Base-by-base conservation (phyloP, 2,113 vertebrate genomes). In the Microcebus lehilahytsara region DNA sequence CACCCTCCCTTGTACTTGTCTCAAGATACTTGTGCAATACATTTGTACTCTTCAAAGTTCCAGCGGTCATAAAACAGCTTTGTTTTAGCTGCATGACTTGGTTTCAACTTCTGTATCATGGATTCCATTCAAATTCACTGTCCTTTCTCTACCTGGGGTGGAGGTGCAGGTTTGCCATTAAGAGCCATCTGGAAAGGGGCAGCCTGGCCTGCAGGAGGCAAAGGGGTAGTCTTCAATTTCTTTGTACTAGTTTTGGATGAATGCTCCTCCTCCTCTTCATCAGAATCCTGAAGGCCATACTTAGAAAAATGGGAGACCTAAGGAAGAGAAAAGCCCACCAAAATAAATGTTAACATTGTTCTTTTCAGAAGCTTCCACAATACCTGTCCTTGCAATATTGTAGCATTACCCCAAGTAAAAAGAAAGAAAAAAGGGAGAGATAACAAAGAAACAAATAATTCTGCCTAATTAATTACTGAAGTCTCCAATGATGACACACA, bases 271-370 rank as follows among this genome's bases (percentile, higher is more conserved):
- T 99, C 99, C 0, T 99, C 99, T 89, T 99, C 99, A 56, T 99
- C 99, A 0, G 99, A 99, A 93, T 99, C 99, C 89, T 99, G 99
- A 42, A 99, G 98, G 49, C 99, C 99, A 0, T 99, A 99, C 93
- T 99, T 99, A 53, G 99, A 99, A 84, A 99, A 99, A 84, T 99
- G 99, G 40, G 98, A 97, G 19, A 99, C 99, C 99, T 99, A 98
- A 2, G 58, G 25, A 93, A 89, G 37, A 89, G 25, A 89, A 96
- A 22, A 96, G 93, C 10, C 14, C 80, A 83, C 80, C 30, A 71
- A 92, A 93, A 86, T 58, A 17, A 96, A 71, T 32, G 80, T 96
- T 81, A 94, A 85, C 12, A 86, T 22, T 75, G 6, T 20, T 89
- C 34, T 64, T 66, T 72, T 94, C 27, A 53, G 10, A 83, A 94